A percentile compares a stretch with the other conserved stretches of the same genome.
These are phyloP conservation scores for Callopanchax toddi DNA, from an alignment of 2,113 vertebrate genomes.

Conservation along the genomic window DNA sequence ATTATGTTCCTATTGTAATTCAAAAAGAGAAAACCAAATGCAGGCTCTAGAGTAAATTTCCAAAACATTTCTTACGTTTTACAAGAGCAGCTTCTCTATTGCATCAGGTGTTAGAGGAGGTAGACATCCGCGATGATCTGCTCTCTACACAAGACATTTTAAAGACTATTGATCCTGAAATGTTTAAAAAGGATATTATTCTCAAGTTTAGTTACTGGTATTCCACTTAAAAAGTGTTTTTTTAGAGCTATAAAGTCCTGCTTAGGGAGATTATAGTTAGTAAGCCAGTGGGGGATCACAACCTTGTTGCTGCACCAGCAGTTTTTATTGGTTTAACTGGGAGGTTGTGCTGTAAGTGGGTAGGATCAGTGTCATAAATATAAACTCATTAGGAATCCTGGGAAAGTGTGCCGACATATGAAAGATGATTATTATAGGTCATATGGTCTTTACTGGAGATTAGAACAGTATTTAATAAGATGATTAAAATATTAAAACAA, in stretches of 20 bases:
- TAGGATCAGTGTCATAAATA: neutral
- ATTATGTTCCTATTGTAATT: too few relatives aligned
- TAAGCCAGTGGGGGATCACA: slow-evolving; percentile 1
- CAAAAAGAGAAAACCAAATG: too few relatives aligned
- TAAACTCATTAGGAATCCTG: neutral
- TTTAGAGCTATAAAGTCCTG: neutral
- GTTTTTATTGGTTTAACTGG: neutral
- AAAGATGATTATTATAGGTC: neutral
- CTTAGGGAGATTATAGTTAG: neutral
- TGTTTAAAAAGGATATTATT: too few relatives aligned
- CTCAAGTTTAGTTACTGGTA: too few relatives aligned
- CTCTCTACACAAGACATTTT: too few relatives aligned
- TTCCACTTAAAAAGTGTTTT: too few relatives aligned
- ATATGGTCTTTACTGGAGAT: neutral
- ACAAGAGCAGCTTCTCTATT: too few relatives aligned
- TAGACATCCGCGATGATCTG: too few relatives aligned
- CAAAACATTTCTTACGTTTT: too few relatives aligned
- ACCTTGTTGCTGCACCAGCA: neutral
- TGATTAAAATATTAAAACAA: neutral
- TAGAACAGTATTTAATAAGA: neutral
- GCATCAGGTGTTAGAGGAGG: too few relatives aligned
- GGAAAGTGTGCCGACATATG: neutral
- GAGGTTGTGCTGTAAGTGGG: neutral
- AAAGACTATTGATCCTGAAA: too few relatives aligned
- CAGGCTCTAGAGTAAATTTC: too few relatives aligned